Percentiles rank a stretch among this genome's conserved stretches.
Evolutionary conservation across 2,888 invertebrate genomes (phyloP).

Genomic region (Pycnomerus fuliginosus): DNA sequence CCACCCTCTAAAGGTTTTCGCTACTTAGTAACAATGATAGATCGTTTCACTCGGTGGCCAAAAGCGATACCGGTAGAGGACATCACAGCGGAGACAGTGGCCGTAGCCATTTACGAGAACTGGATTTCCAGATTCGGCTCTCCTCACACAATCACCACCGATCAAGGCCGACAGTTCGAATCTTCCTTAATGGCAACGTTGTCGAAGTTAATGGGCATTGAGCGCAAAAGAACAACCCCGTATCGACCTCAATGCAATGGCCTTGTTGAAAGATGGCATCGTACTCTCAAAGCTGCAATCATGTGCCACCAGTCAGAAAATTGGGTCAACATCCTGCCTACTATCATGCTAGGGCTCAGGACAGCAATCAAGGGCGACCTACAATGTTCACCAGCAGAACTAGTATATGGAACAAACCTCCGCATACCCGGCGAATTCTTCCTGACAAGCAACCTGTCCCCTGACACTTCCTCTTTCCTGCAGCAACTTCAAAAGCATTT

Average conservation of each 20-base stretch:
- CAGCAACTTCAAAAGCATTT: not conserved
- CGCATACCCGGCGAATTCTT: constrained; percentile 33
- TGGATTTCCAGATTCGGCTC: constrained; percentile 52
- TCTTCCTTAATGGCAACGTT: constrained; percentile 13
- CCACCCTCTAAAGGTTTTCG: constrained; percentile 24
- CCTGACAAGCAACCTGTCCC: not conserved
- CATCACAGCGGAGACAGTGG: constrained; percentile 29
- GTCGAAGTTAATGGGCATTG: not conserved
- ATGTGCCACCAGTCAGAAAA: constrained; percentile 26
- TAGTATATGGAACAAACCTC: constrained; percentile 39
- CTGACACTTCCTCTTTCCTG: not conserved
- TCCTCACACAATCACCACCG: constrained; percentile 41
- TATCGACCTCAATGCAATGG: constrained; percentile 48
- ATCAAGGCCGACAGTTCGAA: constrained; percentile 43
- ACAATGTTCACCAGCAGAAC: constrained; percentile 37
- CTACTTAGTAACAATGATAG: constrained; percentile 22
- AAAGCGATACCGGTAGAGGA: constrained; percentile 22
- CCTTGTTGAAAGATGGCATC: constrained; percentile 37
- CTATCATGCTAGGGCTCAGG: constrained; percentile 42
- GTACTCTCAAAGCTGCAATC: constrained; percentile 38
- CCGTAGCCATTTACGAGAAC: constrained; percentile 37
- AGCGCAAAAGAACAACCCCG: constrained; percentile 33
- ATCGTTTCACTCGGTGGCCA: constrained; percentile 27
- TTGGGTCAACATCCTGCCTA: constrained; percentile 40
- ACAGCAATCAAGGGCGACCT: constrained; percentile 38